A percentile compares a stretch with the other conserved stretches of the same genome.
Evolutionary conservation across 2,113 vertebrate species (phyloP).

Genomic region (Pituophis catenifer): DNA sequence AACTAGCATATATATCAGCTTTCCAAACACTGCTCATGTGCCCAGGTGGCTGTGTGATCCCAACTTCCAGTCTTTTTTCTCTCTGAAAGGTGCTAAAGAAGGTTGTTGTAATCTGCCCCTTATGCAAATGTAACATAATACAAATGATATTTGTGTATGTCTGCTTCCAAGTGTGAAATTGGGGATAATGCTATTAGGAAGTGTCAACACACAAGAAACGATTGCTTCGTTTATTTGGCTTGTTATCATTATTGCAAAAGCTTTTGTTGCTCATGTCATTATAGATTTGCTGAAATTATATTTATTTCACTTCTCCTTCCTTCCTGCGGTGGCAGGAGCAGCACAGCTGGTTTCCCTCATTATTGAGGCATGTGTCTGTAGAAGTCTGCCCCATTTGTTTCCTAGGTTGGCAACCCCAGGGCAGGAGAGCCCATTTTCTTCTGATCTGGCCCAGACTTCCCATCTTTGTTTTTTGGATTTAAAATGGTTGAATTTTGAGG

Average conservation of each 20-base stretch:
- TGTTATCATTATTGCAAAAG: not conserved
- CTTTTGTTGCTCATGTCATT: not conserved
- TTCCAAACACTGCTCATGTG: not conserved
- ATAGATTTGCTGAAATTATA: not conserved
- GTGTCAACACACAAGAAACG: not conserved
- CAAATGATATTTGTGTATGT: not conserved
- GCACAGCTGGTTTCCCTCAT: not conserved
- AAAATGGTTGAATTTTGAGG: not conserved
- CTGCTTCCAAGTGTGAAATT: not conserved
- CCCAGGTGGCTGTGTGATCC: not conserved
- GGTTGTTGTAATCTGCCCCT: not conserved
- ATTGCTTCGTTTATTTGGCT: not conserved
- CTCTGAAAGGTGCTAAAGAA: not conserved
- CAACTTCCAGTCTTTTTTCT: not conserved
- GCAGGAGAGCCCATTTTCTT: not conserved
- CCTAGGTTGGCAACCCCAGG: not conserved
- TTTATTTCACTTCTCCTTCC: not conserved
- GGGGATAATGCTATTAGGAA: not conserved
- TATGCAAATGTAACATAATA: not conserved
- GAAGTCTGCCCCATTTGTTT: not conserved
- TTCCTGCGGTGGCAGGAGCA: not conserved
- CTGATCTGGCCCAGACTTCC: not conserved
- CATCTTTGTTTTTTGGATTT: not conserved
- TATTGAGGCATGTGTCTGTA: not conserved
- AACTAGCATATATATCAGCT: not conserved